Evolutionary conservation across 2,113 vertebrate genomes (phyloP).

Genomic region (Dasyornis broadbenti): DNA sequence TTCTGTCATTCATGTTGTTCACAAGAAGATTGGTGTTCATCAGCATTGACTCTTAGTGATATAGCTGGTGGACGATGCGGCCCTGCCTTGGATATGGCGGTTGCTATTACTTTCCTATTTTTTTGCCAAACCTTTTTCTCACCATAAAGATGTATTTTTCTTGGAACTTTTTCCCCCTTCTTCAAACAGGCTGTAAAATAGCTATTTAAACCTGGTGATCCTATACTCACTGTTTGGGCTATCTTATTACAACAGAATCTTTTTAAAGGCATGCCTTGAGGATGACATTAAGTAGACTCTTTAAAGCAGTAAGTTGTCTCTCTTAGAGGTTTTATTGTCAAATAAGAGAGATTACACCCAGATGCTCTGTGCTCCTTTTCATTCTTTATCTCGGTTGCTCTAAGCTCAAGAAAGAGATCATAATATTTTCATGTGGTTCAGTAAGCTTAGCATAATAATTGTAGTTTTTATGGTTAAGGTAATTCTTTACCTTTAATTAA

Average conservation of each 20-base stretch:
- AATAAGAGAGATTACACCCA: background rate
- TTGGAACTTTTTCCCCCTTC: fast-evolving
- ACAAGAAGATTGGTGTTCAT: background rate
- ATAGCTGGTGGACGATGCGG: fast-evolving
- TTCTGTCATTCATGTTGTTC: background rate
- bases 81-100: background rate
- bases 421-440: background rate
- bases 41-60: background rate
- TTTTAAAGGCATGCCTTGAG: background rate
- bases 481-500: background rate
- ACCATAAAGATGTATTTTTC: background rate
- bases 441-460: background rate
- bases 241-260: background rate
- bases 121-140: background rate
- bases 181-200: background rate
- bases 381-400: background rate
- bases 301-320: background rate
- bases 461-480: background rate
- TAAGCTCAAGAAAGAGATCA: background rate
- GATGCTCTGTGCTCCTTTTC: background rate
- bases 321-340: background rate
- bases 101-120: background rate
- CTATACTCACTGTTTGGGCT: background rate
- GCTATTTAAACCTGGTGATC: background rate
- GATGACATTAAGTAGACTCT: background rate